phyloP scores from a whole-genome alignment of 2,113 vertebrate species.

The Galeopterus variegatus region DNA sequence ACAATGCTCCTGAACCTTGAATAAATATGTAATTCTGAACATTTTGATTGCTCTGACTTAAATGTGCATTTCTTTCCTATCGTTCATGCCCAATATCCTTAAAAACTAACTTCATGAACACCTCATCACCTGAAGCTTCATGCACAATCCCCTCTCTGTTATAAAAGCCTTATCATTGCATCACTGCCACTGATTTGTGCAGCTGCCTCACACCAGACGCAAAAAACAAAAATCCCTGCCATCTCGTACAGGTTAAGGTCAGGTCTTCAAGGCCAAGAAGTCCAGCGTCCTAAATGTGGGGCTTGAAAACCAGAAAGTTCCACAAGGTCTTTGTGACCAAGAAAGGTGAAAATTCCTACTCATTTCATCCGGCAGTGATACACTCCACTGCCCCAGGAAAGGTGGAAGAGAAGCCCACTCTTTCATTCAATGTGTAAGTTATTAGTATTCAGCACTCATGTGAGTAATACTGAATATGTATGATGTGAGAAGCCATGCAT shows the following conservation, averaged over 20 bases:
- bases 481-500: neutral
- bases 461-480: rapidly evolving
- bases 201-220: neutral
- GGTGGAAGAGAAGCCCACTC: too few species aligned
- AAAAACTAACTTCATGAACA: neutral
- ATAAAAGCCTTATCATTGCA: neutral
- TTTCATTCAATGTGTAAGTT: rapidly evolving
- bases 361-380: neutral
- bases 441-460: neutral
- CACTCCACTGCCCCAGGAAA: rapidly evolving
- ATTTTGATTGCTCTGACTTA: neutral
- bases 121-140: neutral
- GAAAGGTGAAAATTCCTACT: neutral
- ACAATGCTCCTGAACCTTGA: neutral
- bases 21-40: neutral
- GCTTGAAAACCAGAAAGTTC: neutral
- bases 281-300: neutral
- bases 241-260: neutral
- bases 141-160: too few species aligned
- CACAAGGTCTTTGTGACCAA: neutral
- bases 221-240: neutral
- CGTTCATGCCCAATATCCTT: too few species aligned
- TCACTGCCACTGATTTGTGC: neutral
- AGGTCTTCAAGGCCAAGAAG: neutral
- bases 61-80: neutral